These are phyloP conservation scores for Myiagra hebetior DNA, from an alignment of 2,113 vertebrate species.

Conservation along the genomic window DNA sequence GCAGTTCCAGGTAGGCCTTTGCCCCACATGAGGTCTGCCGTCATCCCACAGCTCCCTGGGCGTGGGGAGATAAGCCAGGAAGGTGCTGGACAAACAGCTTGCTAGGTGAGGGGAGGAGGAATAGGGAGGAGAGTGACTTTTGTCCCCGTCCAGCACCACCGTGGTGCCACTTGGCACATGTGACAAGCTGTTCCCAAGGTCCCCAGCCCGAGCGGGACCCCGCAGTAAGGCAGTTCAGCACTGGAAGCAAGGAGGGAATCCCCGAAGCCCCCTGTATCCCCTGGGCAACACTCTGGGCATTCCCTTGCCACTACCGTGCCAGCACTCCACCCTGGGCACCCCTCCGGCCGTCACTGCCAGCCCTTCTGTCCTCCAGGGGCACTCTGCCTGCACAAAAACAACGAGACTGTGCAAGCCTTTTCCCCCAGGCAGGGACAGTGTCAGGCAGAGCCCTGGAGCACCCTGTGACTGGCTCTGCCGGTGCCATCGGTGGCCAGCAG, in stretches of 20 bases:
- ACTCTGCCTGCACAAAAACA: background rate
- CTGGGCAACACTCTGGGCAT: background rate
- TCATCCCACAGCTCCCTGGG: conserved; percentile 22
- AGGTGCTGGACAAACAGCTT: conserved; percentile 57
- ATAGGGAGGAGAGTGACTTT: conserved; percentile 41
- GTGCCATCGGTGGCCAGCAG: conserved; percentile 52
- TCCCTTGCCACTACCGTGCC: background rate
- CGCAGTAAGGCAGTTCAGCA: background rate
- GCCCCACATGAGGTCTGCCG: conserved; percentile 44
- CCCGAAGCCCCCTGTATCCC: accelerated
- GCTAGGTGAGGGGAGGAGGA: conserved; percentile 9
- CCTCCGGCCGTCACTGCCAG: background rate
- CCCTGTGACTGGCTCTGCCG: background rate
- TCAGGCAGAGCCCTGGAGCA: background rate
- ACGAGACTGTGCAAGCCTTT: background rate
- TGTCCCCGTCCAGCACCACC: background rate
- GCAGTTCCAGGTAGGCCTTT: conserved; percentile 56
- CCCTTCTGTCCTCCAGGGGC: background rate
- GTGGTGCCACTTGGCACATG: background rate
- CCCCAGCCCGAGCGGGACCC: accelerated
- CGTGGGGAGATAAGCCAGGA: conserved; percentile 59
- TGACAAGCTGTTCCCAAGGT: background rate
- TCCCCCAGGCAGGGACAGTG: background rate
- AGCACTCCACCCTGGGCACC: background rate
- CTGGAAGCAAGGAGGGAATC: background rate